Evolutionary conservation across 2,797 vertebrate species (phyloP).

Genomic region (Gymnothorax javanicus): DNA sequence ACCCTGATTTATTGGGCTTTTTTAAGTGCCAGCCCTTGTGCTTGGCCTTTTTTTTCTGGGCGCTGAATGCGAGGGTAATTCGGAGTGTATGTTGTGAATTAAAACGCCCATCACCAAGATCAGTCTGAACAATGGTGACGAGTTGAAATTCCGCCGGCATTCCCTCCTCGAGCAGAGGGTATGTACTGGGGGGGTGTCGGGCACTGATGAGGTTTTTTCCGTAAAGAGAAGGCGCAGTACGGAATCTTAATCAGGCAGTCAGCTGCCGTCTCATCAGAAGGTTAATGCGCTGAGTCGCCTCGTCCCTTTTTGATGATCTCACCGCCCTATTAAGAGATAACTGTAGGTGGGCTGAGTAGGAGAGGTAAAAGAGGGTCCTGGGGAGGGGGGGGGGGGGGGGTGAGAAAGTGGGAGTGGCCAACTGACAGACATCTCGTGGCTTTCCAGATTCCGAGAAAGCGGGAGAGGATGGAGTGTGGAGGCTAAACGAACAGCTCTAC

Average conservation of each 20-base stretch:
- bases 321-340: background rate
- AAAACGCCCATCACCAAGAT: background rate
- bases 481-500: slow-evolving; percentile 92
- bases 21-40: background rate
- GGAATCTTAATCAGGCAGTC: slow-evolving; percentile 55
- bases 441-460: slow-evolving; percentile 85
- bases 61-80: background rate
- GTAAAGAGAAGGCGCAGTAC: slow-evolving; percentile 41
- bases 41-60: background rate
- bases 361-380: background rate
- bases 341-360: background rate
- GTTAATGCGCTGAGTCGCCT: slow-evolving; percentile 56
- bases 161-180: background rate
- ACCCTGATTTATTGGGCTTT: background rate
- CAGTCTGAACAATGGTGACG: background rate
- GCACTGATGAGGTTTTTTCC: slow-evolving; percentile 13
- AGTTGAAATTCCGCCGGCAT: slow-evolving; percentile 5
- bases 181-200: background rate
- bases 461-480: slow-evolving; percentile 89
- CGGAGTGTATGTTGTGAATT: background rate
- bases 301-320: slow-evolving; percentile 34
- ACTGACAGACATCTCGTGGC: slow-evolving; percentile 6
- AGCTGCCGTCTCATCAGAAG: slow-evolving; percentile 55
- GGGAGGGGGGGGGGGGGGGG: background rate
- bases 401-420: background rate